phyloP scores from a whole-genome alignment of 1,140 invertebrate genomes.

The Asbolus verrucosus region DNA sequence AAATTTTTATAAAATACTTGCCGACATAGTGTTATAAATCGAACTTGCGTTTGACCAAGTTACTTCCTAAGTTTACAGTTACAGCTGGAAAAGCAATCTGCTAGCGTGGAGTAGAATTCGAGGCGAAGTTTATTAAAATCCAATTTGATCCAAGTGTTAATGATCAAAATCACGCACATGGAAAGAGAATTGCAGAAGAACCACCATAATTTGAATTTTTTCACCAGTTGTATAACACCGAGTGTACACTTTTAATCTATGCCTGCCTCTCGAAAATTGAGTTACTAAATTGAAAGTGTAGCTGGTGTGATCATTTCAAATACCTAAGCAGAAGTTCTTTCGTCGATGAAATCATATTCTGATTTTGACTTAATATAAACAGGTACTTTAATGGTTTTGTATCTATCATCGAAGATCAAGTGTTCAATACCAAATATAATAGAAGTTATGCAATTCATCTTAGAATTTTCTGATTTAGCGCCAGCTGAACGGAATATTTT shows the following conservation, averaged over 20 bases:
- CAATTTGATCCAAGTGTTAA: slow-evolving; percentile 55
- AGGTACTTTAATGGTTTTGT: too few species aligned
- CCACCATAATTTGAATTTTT: slow-evolving; percentile 49
- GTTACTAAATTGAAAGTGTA: slow-evolving; percentile 63
- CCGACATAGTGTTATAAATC: not conserved
- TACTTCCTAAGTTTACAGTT: slow-evolving; percentile 67
- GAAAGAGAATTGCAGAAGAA: slow-evolving; percentile 31
- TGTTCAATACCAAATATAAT: too few species aligned
- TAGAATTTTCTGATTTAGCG: too few species aligned
- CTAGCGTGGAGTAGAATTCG: slow-evolving; percentile 67
- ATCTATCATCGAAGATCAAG: too few species aligned
- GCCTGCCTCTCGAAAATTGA: too few species aligned
- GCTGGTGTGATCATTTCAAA: slow-evolving; percentile 57
- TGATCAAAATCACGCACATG: slow-evolving; percentile 12
- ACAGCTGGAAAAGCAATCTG: slow-evolving; percentile 70
- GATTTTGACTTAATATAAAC: too few species aligned
- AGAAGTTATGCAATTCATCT: too few species aligned
- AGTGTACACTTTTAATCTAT: slow-evolving; percentile 66
- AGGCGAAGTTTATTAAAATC: slow-evolving; percentile 70
- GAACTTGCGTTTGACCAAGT: not conserved
- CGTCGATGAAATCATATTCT: too few species aligned
- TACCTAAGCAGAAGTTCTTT: slow-evolving; percentile 47
- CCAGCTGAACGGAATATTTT: too few species aligned
- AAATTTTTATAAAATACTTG: not conserved
- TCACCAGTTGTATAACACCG: too few species aligned